These are phyloP conservation scores for Drosophila micromelanica DNA, from an alignment of 1,140 invertebrate genomes.

Conservation along the genomic window DNA sequence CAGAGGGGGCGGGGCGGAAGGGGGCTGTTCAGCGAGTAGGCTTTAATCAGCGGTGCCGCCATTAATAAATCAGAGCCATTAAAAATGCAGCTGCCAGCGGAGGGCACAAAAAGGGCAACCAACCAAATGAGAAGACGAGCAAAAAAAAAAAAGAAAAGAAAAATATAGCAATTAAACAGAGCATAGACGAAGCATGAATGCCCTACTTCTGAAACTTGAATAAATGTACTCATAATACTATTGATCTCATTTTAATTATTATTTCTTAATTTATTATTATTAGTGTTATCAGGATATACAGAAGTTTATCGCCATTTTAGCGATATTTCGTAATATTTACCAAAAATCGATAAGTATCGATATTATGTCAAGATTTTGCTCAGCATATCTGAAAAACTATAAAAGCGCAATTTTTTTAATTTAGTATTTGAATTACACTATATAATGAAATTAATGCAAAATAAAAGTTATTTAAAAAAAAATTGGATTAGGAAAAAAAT, in stretches of 20 bases:
- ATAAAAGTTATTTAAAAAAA: no score
- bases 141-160: slow-evolving; percentile 25
- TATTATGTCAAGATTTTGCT: no score
- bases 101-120: slow-evolving; percentile 47
- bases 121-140: slow-evolving; percentile 28
- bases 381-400: no score
- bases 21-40: slow-evolving; percentile 52
- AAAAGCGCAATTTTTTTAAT: no score
- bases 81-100: slow-evolving; percentile 80
- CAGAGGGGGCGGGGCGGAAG: background rate
- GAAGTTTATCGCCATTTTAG: no score
- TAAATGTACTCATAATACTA: background rate
- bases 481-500: no score
- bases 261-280: background rate
- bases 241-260: background rate
- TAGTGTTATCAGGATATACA: no score
- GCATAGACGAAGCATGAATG: slow-evolving; percentile 1
- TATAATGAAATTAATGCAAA: no score
- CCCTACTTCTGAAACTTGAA: background rate
- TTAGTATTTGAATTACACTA: no score
- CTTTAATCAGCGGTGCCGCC: slow-evolving; percentile 81
- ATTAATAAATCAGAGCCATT: slow-evolving; percentile 84
- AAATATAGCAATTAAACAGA: background rate
- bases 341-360: background rate
- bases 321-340: no score